A percentile compares a stretch with the other conserved stretches of the same genome.
phyloP scores from a whole-genome alignment of 2,888 invertebrate genomes.

The Philereme vetulata region DNA sequence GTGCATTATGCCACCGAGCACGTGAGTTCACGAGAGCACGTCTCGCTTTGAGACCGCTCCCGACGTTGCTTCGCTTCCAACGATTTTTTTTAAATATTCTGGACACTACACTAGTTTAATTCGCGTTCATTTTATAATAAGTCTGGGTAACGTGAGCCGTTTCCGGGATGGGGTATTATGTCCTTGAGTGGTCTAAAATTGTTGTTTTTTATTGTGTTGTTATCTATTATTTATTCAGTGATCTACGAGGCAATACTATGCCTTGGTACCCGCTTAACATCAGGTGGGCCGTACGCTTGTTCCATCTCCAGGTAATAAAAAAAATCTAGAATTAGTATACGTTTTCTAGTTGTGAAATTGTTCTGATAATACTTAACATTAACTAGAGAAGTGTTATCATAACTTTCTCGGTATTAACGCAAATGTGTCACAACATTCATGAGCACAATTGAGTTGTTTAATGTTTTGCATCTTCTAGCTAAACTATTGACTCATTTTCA shows the following conservation, averaged over 20 bases:
- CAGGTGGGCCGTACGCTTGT: too few relatives aligned
- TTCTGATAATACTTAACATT: neutral
- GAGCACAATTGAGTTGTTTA: slow-evolving; percentile 4
- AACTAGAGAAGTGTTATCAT: slow-evolving; percentile 9
- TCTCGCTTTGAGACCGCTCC: slow-evolving; percentile 36
- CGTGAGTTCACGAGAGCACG: slow-evolving; percentile 44
- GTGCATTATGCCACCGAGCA: slow-evolving; percentile 29
- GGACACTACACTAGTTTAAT: slow-evolving; percentile 32
- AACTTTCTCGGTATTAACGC: neutral
- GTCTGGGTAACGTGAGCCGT: slow-evolving; percentile 13
- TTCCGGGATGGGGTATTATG: neutral
- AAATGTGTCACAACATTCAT: neutral
- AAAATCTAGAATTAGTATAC: too few relatives aligned
- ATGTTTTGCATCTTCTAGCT: slow-evolving; percentile 6
- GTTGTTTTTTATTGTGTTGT: too few relatives aligned
- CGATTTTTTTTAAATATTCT: slow-evolving; percentile 41
- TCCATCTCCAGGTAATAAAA: too few relatives aligned
- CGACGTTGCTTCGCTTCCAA: slow-evolving; percentile 42
- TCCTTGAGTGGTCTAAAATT: neutral
- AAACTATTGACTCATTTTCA: slow-evolving; percentile 1
- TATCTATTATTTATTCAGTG: too few relatives aligned
- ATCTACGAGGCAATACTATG: too few relatives aligned
- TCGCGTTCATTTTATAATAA: slow-evolving; percentile 35
- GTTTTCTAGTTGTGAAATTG: too few relatives aligned
- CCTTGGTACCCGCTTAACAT: too few relatives aligned